Conservation (phyloP, 1,140 invertebrate species). For the Sesamia nonagrioides region DNA sequence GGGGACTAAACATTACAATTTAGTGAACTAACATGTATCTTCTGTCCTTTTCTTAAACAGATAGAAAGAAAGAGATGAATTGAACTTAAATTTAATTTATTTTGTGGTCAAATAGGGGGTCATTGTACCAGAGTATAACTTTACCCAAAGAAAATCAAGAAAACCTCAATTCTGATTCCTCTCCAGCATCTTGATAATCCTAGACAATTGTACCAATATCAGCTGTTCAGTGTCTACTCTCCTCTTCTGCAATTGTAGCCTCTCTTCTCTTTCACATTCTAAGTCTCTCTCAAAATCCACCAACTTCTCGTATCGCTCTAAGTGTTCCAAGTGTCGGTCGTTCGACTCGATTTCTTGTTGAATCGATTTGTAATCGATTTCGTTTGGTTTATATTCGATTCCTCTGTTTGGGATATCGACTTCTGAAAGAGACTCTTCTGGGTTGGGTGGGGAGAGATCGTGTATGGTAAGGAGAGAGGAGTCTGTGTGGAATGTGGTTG, state of each 20-base stretch:
- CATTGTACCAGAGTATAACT: no score
- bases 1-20: no score
- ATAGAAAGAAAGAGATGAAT: no score
- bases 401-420: background rate
- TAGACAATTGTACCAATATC: slow-evolving; percentile 66
- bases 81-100: no score
- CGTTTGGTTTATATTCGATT: slow-evolving; percentile 11
- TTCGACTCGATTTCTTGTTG: slow-evolving; percentile 41
- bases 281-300: slow-evolving; percentile 21
- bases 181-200: slow-evolving; percentile 72
- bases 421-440: slow-evolving; percentile 5
- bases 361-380: slow-evolving; percentile 30
- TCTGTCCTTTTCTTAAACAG: no score
- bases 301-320: slow-evolving; percentile 30
- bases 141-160: no score
- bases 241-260: slow-evolving; percentile 42
- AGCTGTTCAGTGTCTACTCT: slow-evolving; percentile 59
- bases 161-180: slow-evolving; percentile 69
- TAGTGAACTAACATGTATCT: no score
- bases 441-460: slow-evolving; percentile 49
- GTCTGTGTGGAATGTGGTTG: slow-evolving; percentile 61
- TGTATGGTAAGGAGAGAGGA: slow-evolving; percentile 62
- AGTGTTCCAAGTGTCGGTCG: slow-evolving; percentile 22
- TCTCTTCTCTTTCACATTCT: slow-evolving; percentile 45
- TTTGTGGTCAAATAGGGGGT: no score